phyloP scores from a whole-genome alignment of 2,888 invertebrate species.

The Caenorhabditis virilis region DNA sequence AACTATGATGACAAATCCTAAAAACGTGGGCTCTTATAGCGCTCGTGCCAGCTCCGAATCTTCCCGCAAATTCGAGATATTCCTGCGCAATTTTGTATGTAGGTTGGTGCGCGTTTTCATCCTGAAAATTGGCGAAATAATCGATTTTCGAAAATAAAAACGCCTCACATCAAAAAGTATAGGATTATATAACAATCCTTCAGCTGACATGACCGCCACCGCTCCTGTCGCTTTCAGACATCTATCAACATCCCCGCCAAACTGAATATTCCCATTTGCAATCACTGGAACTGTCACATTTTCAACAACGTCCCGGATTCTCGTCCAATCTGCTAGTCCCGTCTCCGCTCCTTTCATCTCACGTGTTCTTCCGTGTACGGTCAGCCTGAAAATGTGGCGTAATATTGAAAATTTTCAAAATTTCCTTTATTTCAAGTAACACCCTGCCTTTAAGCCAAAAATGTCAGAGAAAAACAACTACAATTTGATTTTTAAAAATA shows the following conservation, averaged over 20 bases:
- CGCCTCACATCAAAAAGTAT: slow-evolving; percentile 76
- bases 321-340: slow-evolving; percentile 90
- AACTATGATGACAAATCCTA: slow-evolving; percentile 86
- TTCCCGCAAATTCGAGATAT: slow-evolving; percentile 82
- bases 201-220: slow-evolving; percentile 76
- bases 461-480: too few relatives aligned
- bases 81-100: slow-evolving; percentile 78
- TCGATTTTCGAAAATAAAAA: slow-evolving; percentile 77
- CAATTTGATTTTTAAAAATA: too few relatives aligned
- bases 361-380: slow-evolving; percentile 91
- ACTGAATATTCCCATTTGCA: slow-evolving; percentile 95
- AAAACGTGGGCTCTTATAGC: slow-evolving; percentile 93
- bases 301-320: slow-evolving; percentile 87
- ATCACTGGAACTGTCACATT: slow-evolving; percentile 87
- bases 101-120: slow-evolving; percentile 31
- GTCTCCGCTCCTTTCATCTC: slow-evolving; percentile 90
- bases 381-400: slow-evolving; percentile 77
- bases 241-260: slow-evolving; percentile 80
- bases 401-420: too few relatives aligned
- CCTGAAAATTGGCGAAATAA: slow-evolving; percentile 15
- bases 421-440: too few relatives aligned
- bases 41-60: slow-evolving; percentile 85
- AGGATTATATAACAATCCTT: slow-evolving; percentile 98
- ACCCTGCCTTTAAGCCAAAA: too few relatives aligned
- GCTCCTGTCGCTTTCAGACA: slow-evolving; percentile 86